A percentile compares a stretch with the other conserved stretches of the same genome.
Conservation (phyloP, 1,140 invertebrate species). For the Pogonus chalceus region DNA sequence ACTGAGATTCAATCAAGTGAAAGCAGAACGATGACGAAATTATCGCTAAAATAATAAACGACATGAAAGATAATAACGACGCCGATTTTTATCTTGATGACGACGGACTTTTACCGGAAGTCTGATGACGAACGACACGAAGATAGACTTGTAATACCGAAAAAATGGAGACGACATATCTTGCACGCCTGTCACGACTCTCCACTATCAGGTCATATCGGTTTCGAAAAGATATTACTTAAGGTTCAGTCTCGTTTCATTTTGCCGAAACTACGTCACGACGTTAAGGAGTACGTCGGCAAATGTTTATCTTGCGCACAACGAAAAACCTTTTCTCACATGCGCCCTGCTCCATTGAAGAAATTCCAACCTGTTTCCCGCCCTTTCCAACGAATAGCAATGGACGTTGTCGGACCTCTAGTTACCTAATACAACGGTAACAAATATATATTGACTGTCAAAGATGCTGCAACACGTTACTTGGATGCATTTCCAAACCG, state of each 20-base stretch:
- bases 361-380: background rate
- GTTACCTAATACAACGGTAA: constrained; percentile 19
- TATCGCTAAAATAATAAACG: too few species aligned
- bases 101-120: too few species aligned
- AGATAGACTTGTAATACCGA: background rate
- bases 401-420: constrained; percentile 33
- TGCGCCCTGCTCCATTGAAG: constrained; percentile 12
- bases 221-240: constrained; percentile 14
- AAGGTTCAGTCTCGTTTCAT: constrained; percentile 8
- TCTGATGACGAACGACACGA: too few species aligned
- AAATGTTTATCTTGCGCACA: constrained; percentile 15
- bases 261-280: constrained; percentile 18
- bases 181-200: constrained; percentile 10
- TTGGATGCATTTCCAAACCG: constrained; percentile 18
- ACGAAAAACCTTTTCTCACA: constrained; percentile 14
- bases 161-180: background rate
- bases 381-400: constrained; percentile 24
- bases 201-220: constrained; percentile 17
- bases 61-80: too few species aligned
- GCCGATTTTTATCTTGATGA: too few species aligned
- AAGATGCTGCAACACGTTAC: constrained; percentile 24
- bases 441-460: constrained; percentile 31
- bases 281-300: constrained; percentile 15
- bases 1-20: too few species aligned
- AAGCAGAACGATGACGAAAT: too few species aligned